phyloP scores from a whole-genome alignment of 2,888 invertebrate species.

The Athetis lepigone region DNA sequence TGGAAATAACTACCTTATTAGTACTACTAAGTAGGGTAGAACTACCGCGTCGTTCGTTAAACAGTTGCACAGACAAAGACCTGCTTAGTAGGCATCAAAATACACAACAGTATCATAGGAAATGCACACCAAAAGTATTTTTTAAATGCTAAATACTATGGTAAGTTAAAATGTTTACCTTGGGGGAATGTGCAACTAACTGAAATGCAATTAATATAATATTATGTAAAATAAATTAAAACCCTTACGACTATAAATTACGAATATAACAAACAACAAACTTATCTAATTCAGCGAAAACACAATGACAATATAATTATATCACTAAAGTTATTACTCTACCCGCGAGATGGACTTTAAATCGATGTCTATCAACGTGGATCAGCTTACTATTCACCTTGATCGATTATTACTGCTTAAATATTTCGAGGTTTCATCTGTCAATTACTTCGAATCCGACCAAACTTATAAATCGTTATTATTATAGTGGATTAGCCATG shows the following conservation, averaged over 20 bases:
- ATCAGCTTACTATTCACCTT: no score
- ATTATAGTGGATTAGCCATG: no score
- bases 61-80: no score
- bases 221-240: conserved; percentile 24
- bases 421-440: no score
- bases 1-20: background rate
- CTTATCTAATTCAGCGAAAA: conserved; percentile 19
- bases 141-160: background rate
- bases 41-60: background rate
- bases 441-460: no score
- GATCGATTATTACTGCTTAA: no score
- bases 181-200: conserved; percentile 3
- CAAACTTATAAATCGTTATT: no score
- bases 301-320: background rate
- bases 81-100: background rate
- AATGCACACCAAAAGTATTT: background rate
- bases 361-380: background rate
- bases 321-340: background rate
- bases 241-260: conserved; percentile 29
- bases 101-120: background rate
- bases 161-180: background rate
- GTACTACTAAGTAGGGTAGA: background rate
- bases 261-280: conserved; percentile 14
- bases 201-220: conserved; percentile 10
- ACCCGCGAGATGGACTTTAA: background rate